Percentiles rank a stretch among this genome's conserved stretches.
Evolutionary conservation across 1,140 invertebrate genomes (phyloP).

Genomic region (Dreissena polymorpha): DNA sequence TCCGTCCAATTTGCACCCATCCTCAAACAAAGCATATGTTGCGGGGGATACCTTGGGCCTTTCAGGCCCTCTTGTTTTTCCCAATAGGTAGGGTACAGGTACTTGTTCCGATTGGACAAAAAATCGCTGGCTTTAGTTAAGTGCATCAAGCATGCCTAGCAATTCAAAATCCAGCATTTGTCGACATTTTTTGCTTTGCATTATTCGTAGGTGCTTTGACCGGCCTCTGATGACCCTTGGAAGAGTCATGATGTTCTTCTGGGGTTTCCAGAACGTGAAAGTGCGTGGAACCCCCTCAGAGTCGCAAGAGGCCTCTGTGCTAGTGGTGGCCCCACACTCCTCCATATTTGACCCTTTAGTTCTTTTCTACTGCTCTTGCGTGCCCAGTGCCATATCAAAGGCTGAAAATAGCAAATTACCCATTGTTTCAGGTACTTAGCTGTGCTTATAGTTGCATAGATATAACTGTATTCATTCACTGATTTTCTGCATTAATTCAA

Average conservation of each 20-base stretch:
- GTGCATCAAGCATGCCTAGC: too few species aligned
- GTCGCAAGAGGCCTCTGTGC: constrained; percentile 87
- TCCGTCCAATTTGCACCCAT: too few species aligned
- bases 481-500: too few species aligned
- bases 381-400: constrained; percentile 89
- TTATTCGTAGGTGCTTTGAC: constrained; percentile 57
- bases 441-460: neutral
- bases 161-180: too few species aligned
- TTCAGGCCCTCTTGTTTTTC: too few species aligned
- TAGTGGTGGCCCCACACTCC: constrained; percentile 93
- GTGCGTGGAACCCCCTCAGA: constrained; percentile 62
- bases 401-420: constrained; percentile 85
- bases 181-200: neutral
- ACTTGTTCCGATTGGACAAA: too few species aligned
- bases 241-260: constrained; percentile 58
- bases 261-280: constrained; percentile 71
- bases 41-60: too few species aligned
- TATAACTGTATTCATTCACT: too few species aligned
- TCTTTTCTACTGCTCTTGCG: constrained; percentile 83
- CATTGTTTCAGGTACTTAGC: constrained; percentile 90
- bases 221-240: constrained; percentile 60
- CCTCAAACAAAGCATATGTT: too few species aligned
- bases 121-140: too few species aligned
- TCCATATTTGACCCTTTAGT: constrained; percentile 93
- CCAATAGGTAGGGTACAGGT: too few species aligned